phyloP scores from a whole-genome alignment of 92 coral and sea anemone genomes.

The Desmophyllum pertusum region DNA sequence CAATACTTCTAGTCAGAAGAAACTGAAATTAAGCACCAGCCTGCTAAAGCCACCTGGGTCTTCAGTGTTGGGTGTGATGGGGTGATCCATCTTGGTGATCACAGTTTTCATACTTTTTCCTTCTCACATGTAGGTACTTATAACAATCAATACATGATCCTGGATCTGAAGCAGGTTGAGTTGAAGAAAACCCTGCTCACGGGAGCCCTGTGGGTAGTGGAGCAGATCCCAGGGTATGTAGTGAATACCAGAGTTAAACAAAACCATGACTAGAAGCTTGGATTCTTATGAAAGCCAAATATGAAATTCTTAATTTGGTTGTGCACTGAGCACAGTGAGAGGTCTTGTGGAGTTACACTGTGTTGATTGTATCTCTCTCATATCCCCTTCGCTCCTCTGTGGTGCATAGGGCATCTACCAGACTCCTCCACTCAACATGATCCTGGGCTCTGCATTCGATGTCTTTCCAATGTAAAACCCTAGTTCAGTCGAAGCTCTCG shows the following conservation, averaged over 20 bases:
- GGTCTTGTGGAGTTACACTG: too few relatives aligned
- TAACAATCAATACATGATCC: conserved; percentile 89
- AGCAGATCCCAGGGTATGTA: conserved; percentile 85
- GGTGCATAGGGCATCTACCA: too few relatives aligned
- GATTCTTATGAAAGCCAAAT: not conserved
- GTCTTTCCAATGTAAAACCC: too few relatives aligned
- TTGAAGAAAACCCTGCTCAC: conserved; percentile 66
- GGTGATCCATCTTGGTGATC: not conserved
- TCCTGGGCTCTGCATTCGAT: too few relatives aligned
- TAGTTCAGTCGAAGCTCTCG: too few relatives aligned
- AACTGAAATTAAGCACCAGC: too few relatives aligned
- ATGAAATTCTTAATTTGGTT: not conserved
- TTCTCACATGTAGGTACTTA: conserved; percentile 62
- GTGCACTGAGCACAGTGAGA: not conserved
- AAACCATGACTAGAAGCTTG: not conserved
- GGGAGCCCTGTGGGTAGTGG: conserved; percentile 84
- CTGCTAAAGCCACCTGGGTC: not conserved
- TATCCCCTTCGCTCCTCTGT: too few relatives aligned
- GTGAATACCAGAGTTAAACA: not conserved
- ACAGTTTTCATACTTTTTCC: not conserved
- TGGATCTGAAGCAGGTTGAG: conserved; percentile 77
- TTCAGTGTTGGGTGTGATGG: not conserved
- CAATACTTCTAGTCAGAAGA: too few relatives aligned
- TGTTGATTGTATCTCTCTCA: too few relatives aligned
- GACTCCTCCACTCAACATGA: too few relatives aligned